Percentiles rank a stretch among this genome's conserved stretches.
Conservation (phyloP, 2,797 vertebrate genomes). For the Centropyge bicolor region DNA sequence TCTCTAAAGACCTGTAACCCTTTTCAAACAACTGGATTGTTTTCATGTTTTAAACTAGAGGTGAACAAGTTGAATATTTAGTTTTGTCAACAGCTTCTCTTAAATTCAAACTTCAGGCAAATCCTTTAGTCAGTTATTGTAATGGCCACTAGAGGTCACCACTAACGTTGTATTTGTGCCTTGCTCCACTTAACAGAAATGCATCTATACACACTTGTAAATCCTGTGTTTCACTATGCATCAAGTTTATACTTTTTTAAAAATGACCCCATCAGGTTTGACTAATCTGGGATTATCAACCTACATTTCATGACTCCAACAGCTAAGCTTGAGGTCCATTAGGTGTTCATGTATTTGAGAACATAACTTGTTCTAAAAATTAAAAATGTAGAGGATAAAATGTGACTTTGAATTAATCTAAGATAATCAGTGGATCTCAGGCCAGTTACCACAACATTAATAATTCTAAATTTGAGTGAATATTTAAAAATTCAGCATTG, state of each 20-base stretch:
- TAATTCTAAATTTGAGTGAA: background rate
- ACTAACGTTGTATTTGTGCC: slow-evolving; percentile 12
- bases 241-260: too few species aligned
- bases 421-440: background rate
- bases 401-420: background rate
- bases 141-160: slow-evolving; percentile 69
- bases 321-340: background rate
- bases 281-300: background rate
- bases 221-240: background rate
- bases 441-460: background rate
- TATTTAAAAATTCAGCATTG: background rate
- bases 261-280: background rate
- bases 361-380: too few species aligned
- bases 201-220: background rate
- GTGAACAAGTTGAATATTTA: too few species aligned
- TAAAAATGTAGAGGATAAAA: background rate
- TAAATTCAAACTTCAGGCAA: rapidly evolving
- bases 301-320: background rate
- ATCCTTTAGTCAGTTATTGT: background rate
- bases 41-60: background rate
- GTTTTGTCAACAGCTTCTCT: background rate
- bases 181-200: background rate
- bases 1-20: background rate
- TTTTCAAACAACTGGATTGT: background rate
- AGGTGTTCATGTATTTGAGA: background rate